phyloP scores from a whole-genome alignment of 2,113 vertebrate species.

The Brachypodius melanocephalos region DNA sequence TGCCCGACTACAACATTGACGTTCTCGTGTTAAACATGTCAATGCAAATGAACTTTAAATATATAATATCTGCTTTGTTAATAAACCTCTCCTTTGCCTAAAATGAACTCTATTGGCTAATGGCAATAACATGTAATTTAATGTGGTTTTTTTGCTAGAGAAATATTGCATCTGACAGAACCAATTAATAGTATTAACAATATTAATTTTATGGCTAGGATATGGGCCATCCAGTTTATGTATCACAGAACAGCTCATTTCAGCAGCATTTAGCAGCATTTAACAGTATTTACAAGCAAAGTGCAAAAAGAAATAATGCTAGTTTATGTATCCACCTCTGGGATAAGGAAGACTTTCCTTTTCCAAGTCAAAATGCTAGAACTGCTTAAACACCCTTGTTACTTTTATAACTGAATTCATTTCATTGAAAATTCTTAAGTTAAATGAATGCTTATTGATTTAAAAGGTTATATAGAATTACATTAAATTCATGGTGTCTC shows the following conservation, averaged over 20 bases:
- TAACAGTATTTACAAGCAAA: background rate
- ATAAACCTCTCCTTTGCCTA: conserved; percentile 60
- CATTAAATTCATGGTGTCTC: conserved; percentile 50
- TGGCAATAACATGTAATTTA: conserved; percentile 70
- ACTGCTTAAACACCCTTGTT: background rate
- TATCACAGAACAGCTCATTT: background rate
- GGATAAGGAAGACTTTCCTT: background rate
- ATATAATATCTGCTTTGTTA: conserved; percentile 76
- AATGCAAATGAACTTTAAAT: conserved; percentile 76
- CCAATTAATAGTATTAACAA: conserved; percentile 47
- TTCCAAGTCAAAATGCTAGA: background rate
- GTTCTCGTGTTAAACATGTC: conserved; percentile 76
- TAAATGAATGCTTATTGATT: conserved; percentile 69
- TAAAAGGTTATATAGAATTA: conserved; percentile 61
- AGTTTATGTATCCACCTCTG: background rate
- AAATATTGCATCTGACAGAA: conserved; percentile 67
- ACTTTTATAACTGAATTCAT: conserved; percentile 46
- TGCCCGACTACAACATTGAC: conserved; percentile 66
- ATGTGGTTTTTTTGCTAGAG: background rate
- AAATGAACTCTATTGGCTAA: conserved; percentile 59
- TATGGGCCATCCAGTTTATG: background rate
- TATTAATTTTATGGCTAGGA: conserved; percentile 49
- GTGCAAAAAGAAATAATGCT: background rate
- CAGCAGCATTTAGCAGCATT: background rate
- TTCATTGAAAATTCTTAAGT: conserved; percentile 57